phyloP scores from a whole-genome alignment of 2,888 invertebrate genomes.

The Pimpla rufipes region DNA sequence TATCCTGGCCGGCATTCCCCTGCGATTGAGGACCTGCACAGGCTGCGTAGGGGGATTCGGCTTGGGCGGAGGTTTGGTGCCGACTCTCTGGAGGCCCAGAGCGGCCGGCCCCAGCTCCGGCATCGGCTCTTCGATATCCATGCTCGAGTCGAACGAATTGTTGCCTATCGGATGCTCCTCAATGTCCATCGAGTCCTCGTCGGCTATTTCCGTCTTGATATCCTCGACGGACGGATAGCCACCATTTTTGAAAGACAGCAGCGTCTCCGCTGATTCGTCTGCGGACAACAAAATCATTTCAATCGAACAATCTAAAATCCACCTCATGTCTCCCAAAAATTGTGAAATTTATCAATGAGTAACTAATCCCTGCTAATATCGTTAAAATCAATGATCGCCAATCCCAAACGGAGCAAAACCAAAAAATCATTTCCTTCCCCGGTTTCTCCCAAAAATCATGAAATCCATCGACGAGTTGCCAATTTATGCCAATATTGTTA shows the following conservation, averaged over 20 bases:
- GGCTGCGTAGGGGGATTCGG: constrained; percentile 90
- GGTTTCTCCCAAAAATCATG: too few species aligned
- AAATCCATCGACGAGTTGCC: too few species aligned
- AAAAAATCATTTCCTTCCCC: too few species aligned
- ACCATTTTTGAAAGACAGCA: constrained; percentile 87
- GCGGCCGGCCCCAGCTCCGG: constrained; percentile 93
- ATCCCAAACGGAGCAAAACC: too few species aligned
- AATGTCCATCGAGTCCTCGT: constrained; percentile 87
- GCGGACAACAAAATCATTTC: constrained; percentile 49
- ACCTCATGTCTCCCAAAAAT: neutral
- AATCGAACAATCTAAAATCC: neutral
- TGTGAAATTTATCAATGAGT: too few species aligned
- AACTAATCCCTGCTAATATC: too few species aligned
- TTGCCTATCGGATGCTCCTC: constrained; percentile 85
- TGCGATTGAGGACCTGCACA: constrained; percentile 93
- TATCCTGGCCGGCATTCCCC: constrained; percentile 96
- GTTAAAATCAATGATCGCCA: too few species aligned
- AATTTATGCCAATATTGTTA: too few species aligned
- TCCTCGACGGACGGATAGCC: constrained; percentile 82
- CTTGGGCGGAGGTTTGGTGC: constrained; percentile 91
- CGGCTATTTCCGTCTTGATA: constrained; percentile 74
- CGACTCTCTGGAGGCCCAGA: constrained; percentile 93
- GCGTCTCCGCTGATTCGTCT: constrained; percentile 87
- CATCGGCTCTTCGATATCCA: constrained; percentile 88
- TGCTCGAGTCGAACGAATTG: constrained; percentile 80